Conservation (phyloP, 1,140 invertebrate species). For the Hyles euphorbiae region DNA sequence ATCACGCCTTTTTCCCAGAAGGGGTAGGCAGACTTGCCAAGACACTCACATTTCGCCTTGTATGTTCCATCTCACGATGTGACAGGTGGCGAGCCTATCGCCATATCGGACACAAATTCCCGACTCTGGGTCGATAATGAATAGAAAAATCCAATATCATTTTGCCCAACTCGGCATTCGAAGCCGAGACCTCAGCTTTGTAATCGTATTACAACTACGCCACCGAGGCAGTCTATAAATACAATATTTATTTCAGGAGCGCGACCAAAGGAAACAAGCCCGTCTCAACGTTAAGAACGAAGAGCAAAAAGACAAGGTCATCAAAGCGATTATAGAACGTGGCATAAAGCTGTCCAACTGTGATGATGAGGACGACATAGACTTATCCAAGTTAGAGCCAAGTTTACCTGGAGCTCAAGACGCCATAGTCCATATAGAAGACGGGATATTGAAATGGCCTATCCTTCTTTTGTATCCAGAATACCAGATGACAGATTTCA, state of each 20-base stretch:
- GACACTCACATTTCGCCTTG: too few species aligned
- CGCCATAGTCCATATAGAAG: conserved; percentile 79
- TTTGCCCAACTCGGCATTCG: too few species aligned
- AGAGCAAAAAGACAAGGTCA: conserved; percentile 73
- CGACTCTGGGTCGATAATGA: too few species aligned
- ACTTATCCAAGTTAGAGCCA: conserved; percentile 77
- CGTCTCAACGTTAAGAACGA: conserved; percentile 72
- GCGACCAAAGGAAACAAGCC: conserved; percentile 71
- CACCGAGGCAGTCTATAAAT: too few species aligned
- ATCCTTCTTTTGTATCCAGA: conserved; percentile 58
- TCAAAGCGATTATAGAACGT: conserved; percentile 56
- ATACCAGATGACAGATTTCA: conserved; percentile 67
- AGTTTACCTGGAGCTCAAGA: conserved; percentile 78
- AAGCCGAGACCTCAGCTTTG: too few species aligned
- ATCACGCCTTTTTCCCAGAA: too few species aligned
- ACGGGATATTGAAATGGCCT: conserved; percentile 81
- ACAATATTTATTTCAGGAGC: conserved; percentile 67
- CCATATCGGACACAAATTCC: too few species aligned
- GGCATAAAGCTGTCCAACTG: conserved; percentile 64
- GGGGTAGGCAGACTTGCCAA: too few species aligned
- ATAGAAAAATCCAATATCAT: too few species aligned
- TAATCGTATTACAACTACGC: too few species aligned
- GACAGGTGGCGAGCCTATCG: too few species aligned
- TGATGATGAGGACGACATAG: conserved; percentile 63
- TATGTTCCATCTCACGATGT: too few species aligned